Evolutionary conservation across 2,113 vertebrate genomes (phyloP).

Genomic region (Acanthisitta chloris): DNA sequence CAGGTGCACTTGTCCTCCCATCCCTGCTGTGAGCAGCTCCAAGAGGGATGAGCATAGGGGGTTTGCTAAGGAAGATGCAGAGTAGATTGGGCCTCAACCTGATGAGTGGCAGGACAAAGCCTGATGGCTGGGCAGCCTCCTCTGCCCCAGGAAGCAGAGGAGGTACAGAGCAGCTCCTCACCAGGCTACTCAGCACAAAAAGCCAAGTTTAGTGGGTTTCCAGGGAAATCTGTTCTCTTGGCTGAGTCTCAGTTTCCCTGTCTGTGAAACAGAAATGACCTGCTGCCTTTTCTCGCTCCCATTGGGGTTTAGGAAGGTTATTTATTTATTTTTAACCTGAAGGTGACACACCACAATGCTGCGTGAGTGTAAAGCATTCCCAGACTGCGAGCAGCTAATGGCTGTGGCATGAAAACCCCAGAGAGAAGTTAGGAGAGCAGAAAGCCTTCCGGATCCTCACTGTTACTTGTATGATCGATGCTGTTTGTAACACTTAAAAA

Average conservation of each 20-base stretch:
- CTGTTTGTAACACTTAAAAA: slow-evolving; percentile 50
- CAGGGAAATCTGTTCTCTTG: background rate
- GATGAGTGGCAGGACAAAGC: background rate
- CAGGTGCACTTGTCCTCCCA: background rate
- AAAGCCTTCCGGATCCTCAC: background rate
- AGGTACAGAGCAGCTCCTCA: background rate
- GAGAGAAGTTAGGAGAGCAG: slow-evolving; percentile 37
- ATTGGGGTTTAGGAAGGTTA: background rate
- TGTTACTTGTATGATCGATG: background rate
- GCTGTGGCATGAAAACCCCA: slow-evolving; percentile 37
- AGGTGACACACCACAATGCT: background rate
- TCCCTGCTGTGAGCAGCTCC: background rate
- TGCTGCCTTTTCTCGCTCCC: background rate
- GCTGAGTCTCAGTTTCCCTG: background rate
- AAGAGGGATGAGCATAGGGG: background rate
- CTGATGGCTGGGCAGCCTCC: background rate
- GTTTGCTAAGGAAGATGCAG: background rate
- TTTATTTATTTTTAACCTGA: slow-evolving; percentile 18
- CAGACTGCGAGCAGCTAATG: background rate
- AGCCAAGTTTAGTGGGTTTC: background rate
- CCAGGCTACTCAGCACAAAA: background rate
- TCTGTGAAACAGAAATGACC: background rate
- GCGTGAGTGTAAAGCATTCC: background rate
- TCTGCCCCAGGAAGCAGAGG: background rate
- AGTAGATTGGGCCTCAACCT: background rate